Evolutionary conservation across 2,113 vertebrate species (phyloP).

Genomic region (Callionymus lyra): DNA sequence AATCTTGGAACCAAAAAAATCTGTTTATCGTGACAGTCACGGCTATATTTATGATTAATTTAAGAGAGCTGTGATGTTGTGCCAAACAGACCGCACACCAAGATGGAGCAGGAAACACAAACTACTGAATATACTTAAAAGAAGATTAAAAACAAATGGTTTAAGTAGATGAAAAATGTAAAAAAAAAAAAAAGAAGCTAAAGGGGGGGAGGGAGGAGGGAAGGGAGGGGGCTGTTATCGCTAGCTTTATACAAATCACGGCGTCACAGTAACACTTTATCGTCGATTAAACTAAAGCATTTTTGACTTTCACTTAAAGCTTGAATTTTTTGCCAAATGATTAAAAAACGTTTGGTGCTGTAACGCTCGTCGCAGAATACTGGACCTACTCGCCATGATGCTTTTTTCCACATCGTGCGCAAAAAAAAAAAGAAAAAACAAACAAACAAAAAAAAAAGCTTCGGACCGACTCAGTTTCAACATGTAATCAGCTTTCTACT

Average conservation of each 20-base stretch:
- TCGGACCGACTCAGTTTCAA: slow-evolving; percentile 69
- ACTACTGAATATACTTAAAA: slow-evolving; percentile 59
- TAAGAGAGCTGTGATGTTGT: slow-evolving; percentile 71
- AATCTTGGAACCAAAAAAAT: slow-evolving; percentile 78
- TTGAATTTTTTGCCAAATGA: slow-evolving; percentile 79
- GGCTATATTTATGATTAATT: slow-evolving; percentile 79
- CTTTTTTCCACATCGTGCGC: slow-evolving; percentile 1
- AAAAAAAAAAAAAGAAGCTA: slow-evolving; percentile 27
- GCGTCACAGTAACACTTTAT: slow-evolving; percentile 78
- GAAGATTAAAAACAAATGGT: slow-evolving; percentile 2
- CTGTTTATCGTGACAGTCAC: slow-evolving; percentile 72
- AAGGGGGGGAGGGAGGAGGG: slow-evolving; percentile 66
- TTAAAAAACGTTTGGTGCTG: slow-evolving; percentile 76
- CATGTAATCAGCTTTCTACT: slow-evolving; percentile 71
- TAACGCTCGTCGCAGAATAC: slow-evolving; percentile 48
- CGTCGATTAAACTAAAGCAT: slow-evolving; percentile 64
- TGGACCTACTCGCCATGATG: slow-evolving; percentile 5
- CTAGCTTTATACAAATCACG: slow-evolving; percentile 77
- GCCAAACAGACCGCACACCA: slow-evolving; percentile 78
- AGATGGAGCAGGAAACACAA: slow-evolving; percentile 69
- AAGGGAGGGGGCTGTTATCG: slow-evolving; percentile 68
- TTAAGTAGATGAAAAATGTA: slow-evolving; percentile 1
- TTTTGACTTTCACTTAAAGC: slow-evolving; percentile 81
- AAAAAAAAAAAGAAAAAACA: background rate
- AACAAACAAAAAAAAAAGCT: slow-evolving; percentile 63